Evolutionary conservation across 2,113 vertebrate genomes (phyloP).

Genomic region (Coracopsis vasa): DNA sequence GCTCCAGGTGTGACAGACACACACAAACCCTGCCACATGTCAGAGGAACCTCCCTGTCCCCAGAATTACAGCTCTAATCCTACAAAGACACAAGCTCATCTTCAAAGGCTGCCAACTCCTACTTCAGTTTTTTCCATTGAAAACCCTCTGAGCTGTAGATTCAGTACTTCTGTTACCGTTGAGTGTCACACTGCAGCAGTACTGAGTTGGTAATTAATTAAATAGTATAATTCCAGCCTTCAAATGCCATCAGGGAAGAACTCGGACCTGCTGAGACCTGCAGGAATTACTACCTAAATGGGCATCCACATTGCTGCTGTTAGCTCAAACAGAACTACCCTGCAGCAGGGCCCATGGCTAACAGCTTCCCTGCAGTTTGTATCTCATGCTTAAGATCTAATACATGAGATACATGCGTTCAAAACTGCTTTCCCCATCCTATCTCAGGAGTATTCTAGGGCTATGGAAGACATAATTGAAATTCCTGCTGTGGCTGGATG

Average conservation of each 20-base stretch:
- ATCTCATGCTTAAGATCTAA: neutral
- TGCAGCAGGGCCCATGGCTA: neutral
- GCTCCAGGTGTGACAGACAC: neutral
- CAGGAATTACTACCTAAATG: neutral
- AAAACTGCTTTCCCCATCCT: neutral
- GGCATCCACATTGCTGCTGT: neutral
- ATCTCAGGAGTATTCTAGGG: neutral
- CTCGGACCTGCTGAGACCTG: neutral
- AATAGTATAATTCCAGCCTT: neutral
- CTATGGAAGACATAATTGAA: neutral
- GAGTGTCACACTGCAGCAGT: neutral
- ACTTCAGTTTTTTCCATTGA: neutral
- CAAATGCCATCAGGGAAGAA: neutral
- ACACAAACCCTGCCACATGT: neutral
- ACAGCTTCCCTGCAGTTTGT: neutral
- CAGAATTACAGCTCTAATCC: neutral
- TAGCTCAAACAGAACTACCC: neutral
- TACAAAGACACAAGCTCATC: neutral
- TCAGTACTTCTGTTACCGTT: neutral
- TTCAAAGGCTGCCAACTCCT: neutral
- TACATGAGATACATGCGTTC: neutral
- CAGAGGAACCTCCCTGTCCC: neutral
- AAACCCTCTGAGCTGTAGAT: neutral
- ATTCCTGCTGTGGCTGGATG: neutral
- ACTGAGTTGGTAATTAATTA: neutral